A percentile compares a stretch with the other conserved stretches of the same genome.
Evolutionary conservation across 1,140 invertebrate genomes (phyloP).

Genomic region (Brachionus koreanus): DNA sequence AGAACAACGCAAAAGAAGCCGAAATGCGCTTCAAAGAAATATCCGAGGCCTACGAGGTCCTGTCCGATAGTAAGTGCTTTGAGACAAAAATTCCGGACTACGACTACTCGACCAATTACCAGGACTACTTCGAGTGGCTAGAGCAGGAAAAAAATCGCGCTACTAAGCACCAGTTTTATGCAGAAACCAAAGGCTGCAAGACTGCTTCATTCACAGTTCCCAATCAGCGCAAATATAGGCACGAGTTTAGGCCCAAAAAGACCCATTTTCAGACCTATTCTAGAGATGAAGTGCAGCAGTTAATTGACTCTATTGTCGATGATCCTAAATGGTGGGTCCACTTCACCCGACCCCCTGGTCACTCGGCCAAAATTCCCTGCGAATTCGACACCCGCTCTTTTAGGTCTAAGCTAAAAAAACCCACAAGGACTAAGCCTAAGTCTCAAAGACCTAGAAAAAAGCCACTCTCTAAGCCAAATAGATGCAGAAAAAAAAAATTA

Average conservation of each 20-base stretch:
- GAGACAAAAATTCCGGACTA: not conserved
- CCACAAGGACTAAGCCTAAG: not conserved
- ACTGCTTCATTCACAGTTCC: not conserved
- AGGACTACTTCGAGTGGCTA: constrained; percentile 42
- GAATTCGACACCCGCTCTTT: not conserved
- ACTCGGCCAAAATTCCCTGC: not conserved
- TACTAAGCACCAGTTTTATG: not conserved
- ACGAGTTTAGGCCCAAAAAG: not conserved
- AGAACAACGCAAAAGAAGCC: constrained; percentile 88
- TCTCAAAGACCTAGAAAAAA: not conserved
- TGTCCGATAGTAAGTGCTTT: constrained; percentile 67
- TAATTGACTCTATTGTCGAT: not conserved
- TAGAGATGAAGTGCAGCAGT: not conserved
- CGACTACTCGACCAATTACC: constrained; percentile 28
- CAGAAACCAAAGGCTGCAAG: not conserved
- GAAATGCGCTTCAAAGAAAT: constrained; percentile 95
- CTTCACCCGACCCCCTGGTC: not conserved
- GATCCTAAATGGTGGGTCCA: constrained; percentile 22
- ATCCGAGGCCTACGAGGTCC: constrained; percentile 94
- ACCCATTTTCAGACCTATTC: not conserved
- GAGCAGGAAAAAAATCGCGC: constrained; percentile 28
- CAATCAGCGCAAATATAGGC: not conserved
- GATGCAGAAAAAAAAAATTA: not conserved
- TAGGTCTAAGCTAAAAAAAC: not conserved
- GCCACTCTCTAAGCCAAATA: not conserved